phyloP scores from a whole-genome alignment of 2,888 invertebrate genomes.

The Drosophila subsilvestris region DNA sequence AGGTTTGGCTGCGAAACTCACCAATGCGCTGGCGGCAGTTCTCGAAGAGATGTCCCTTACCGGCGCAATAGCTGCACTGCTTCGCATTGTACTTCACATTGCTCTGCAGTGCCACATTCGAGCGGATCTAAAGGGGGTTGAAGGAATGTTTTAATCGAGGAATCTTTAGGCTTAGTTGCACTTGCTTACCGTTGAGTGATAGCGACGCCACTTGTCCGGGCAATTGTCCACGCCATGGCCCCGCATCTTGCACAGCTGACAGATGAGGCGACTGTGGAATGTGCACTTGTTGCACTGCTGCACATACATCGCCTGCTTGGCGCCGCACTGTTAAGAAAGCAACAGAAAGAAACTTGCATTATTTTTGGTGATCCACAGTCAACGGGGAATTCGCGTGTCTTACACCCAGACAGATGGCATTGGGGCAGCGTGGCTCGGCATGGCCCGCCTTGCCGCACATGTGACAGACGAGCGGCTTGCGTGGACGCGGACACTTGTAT shows the following conservation, averaged over 20 bases:
- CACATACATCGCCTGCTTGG: constrained; percentile 86
- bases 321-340: constrained; percentile 87
- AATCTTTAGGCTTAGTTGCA: neutral
- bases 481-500: constrained; percentile 86
- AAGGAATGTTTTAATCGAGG: neutral
- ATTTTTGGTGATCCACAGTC: neutral
- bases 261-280: constrained; percentile 82
- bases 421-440: constrained; percentile 88
- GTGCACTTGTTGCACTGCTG: constrained; percentile 87
- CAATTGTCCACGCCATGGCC: constrained; percentile 88
- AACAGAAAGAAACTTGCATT: neutral
- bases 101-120: constrained; percentile 81
- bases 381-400: constrained; percentile 56
- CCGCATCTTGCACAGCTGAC: constrained; percentile 87
- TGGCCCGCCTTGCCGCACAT: constrained; percentile 90
- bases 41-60: constrained; percentile 85
- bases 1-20: constrained; percentile 71
- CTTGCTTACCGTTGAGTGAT: constrained; percentile 88
- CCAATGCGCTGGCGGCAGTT: constrained; percentile 80
- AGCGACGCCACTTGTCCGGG: constrained; percentile 91
- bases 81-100: constrained; percentile 79
- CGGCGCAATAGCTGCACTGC: constrained; percentile 86
- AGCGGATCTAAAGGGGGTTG: constrained; percentile 84
- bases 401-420: constrained; percentile 89
- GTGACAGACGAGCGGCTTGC: constrained; percentile 86